Evolutionary conservation across 2,888 invertebrate species (phyloP).

Genomic region (Cephus runcator): DNA sequence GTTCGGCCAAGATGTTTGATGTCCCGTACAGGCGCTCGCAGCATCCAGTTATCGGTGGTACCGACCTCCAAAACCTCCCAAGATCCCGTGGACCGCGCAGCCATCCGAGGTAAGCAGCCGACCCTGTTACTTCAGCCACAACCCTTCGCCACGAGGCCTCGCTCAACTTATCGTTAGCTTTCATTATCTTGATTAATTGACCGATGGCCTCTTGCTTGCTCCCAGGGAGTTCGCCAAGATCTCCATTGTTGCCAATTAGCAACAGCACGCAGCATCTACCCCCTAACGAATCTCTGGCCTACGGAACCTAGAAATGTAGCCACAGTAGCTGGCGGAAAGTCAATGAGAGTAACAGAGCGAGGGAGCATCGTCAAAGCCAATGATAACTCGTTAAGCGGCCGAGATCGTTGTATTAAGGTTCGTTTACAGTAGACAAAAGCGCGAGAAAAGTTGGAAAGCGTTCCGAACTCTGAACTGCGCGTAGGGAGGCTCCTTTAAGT

Average conservation of each 20-base stretch:
- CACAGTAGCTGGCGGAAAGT: too few relatives aligned
- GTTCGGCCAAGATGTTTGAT: constrained; percentile 61
- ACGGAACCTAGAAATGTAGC: too few relatives aligned
- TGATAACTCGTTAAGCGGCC: too few relatives aligned
- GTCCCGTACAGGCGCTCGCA: constrained; percentile 56
- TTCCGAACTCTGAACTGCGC: too few relatives aligned
- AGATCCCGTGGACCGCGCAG: too few relatives aligned
- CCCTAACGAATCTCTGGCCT: too few relatives aligned
- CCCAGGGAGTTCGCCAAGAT: not conserved
- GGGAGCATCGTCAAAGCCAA: too few relatives aligned
- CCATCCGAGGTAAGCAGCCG: constrained; percentile 14
- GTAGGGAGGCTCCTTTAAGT: too few relatives aligned
- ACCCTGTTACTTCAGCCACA: constrained; percentile 26
- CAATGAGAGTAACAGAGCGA: too few relatives aligned
- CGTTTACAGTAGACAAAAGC: constrained; percentile 60
- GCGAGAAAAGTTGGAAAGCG: constrained; percentile 49
- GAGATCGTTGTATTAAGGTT: constrained; percentile 23
- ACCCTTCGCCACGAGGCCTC: constrained; percentile 17
- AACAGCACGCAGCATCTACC: too few relatives aligned
- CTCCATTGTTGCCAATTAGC: constrained; percentile 3
- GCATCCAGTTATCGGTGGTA: too few relatives aligned
- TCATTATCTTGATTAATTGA: constrained; percentile 66
- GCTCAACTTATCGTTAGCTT: constrained; percentile 50
- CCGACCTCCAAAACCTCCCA: too few relatives aligned
- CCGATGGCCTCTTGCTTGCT: constrained; percentile 51